These are phyloP conservation scores for Planiliza haematocheilus DNA, from an alignment of 2,113 vertebrate species.

Conservation along the genomic window DNA sequence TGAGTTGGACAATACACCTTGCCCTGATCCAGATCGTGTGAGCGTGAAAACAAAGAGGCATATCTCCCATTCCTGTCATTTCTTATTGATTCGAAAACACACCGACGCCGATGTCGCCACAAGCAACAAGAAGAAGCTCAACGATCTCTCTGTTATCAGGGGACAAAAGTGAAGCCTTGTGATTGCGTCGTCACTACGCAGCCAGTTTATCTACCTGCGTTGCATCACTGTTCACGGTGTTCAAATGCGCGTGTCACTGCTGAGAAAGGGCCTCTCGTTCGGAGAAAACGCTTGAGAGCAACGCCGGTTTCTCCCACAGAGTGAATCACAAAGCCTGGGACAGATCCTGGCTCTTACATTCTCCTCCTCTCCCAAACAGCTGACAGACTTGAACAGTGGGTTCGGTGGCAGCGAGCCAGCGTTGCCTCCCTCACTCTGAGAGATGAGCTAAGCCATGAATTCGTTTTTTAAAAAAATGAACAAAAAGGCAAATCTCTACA, in stretches of 20 bases:
- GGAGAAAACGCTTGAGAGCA: slow-evolving; percentile 18
- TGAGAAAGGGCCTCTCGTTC: slow-evolving; percentile 48
- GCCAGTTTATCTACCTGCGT: slow-evolving; percentile 61
- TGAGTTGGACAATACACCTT: slow-evolving; percentile 22
- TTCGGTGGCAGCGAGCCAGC: slow-evolving; percentile 42
- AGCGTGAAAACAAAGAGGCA: not conserved
- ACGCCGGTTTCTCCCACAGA: slow-evolving; percentile 53
- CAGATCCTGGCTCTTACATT: slow-evolving; percentile 16
- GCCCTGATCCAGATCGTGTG: not conserved
- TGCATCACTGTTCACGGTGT: slow-evolving; percentile 67
- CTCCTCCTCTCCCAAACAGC: slow-evolving; percentile 58
- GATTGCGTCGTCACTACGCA: slow-evolving; percentile 56
- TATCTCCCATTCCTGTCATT: slow-evolving; percentile 25
- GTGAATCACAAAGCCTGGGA: slow-evolving; percentile 55
- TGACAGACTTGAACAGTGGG: slow-evolving; percentile 61
- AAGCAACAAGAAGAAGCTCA: not conserved
- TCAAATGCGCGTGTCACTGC: slow-evolving; percentile 47
- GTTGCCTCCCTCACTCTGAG: slow-evolving; percentile 35
- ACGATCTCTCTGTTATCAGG: slow-evolving; percentile 39
- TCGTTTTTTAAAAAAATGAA: too few species aligned
- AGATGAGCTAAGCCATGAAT: slow-evolving; percentile 31
- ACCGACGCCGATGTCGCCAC: slow-evolving; percentile 37
- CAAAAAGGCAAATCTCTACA: too few species aligned
- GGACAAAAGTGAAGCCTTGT: slow-evolving; percentile 43
- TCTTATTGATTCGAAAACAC: slow-evolving; percentile 28